Conservation (phyloP, 2,797 vertebrate genomes). For the Dendrocincla fuliginosa region DNA sequence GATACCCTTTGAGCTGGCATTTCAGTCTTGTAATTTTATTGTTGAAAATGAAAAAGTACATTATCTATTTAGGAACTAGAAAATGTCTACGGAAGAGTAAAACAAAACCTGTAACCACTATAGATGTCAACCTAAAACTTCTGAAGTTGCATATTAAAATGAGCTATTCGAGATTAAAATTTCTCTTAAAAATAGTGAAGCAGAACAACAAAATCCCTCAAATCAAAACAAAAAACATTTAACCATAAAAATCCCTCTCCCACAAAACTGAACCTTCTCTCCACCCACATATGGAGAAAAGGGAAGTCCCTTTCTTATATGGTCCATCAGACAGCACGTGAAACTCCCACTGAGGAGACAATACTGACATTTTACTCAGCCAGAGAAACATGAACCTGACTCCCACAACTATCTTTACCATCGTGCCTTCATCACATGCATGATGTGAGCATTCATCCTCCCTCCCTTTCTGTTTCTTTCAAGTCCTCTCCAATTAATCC, state of each 20-base stretch:
- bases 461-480: neutral
- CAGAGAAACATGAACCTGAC: neutral
- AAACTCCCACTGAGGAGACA: neutral
- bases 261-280: neutral
- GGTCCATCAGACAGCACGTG: neutral
- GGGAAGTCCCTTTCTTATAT: neutral
- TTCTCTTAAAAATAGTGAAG: neutral
- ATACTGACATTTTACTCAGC: neutral
- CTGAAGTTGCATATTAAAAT: neutral
- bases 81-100: neutral
- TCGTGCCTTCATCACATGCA: too few species aligned
- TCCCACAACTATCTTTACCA: neutral
- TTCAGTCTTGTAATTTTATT: neutral
- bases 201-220: neutral
- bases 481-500: neutral
- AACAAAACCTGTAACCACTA: neutral
- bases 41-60: neutral
- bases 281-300: neutral
- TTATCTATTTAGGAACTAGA: neutral
- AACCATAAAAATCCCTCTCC: neutral
- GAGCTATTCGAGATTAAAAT: neutral
- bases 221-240: neutral
- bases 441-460: neutral
- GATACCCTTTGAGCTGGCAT: neutral
- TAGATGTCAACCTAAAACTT: neutral